A percentile compares a stretch with the other conserved stretches of the same genome.
Evolutionary conservation across 2,113 vertebrate genomes (phyloP).

Genomic region (Chiloscyllium plagiosum): DNA sequence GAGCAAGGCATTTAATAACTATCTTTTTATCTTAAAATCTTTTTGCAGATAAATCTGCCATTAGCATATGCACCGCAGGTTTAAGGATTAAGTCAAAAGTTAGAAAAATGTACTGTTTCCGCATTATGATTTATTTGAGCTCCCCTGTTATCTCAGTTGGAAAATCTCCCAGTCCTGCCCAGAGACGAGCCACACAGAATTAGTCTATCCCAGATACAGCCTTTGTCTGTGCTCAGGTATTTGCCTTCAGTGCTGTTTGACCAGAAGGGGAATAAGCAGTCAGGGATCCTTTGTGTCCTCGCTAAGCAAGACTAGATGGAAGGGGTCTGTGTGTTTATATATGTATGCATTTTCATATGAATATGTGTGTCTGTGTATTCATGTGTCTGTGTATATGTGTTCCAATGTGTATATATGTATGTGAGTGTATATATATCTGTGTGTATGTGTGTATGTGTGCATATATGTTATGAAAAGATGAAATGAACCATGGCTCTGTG

Average conservation of each 20-base stretch:
- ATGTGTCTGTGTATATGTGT: no score
- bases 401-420: no score
- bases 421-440: no score
- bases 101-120: not conserved
- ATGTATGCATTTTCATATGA: no score
- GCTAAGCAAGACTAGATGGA: not conserved
- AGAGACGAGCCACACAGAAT: not conserved
- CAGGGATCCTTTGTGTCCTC: not conserved
- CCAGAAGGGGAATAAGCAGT: not conserved
- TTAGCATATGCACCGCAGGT: not conserved
- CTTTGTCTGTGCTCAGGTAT: not conserved
- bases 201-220: not conserved
- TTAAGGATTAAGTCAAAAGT: not conserved
- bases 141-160: not conserved
- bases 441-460: no score
- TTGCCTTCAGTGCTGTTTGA: not conserved
- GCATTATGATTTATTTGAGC: not conserved
- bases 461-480: not conserved
- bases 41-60: not conserved
- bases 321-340: not conserved
- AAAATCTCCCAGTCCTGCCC: not conserved
- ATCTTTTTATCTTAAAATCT: not conserved
- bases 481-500: not conserved
- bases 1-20: not conserved
- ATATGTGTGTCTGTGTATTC: no score